phyloP scores from a whole-genome alignment of 2,888 invertebrate genomes.

The Clostera curtula region DNA sequence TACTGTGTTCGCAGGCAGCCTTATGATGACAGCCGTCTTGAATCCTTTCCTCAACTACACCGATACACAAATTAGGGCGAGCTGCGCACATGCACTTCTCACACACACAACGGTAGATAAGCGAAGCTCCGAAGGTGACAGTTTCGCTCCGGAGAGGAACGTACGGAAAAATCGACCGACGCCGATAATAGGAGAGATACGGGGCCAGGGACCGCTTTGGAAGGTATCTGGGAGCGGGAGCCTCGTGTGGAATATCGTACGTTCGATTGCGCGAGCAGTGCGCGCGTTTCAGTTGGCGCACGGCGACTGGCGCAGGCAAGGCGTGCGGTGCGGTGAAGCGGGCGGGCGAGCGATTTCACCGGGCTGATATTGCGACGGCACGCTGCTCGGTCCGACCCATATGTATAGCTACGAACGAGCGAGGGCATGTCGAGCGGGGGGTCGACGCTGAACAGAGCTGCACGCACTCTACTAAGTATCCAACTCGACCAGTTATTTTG shows the following conservation, averaged over 20 bases:
- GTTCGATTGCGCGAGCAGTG: conserved; percentile 70
- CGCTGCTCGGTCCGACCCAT: conserved; percentile 62
- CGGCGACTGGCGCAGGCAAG: conserved; percentile 73
- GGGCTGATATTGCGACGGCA: conserved; percentile 73
- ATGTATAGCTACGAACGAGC: conserved; percentile 60
- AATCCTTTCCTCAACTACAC: conserved; percentile 52
- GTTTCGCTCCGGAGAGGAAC: conserved; percentile 30
- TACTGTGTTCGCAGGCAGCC: conserved; percentile 72
- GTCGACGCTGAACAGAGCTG: conserved; percentile 49
- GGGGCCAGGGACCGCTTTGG: conserved; percentile 33
- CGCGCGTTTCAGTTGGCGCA: conserved; percentile 75
- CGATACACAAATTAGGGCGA: conserved; percentile 50
- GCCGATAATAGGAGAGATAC: conserved; percentile 37
- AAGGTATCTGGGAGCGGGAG: conserved; percentile 47
- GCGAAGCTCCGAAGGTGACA: conserved; percentile 26
- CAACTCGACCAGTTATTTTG: conserved; percentile 54
- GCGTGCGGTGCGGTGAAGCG: conserved; percentile 66
- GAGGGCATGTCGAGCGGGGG: conserved; percentile 64
- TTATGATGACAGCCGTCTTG: conserved; percentile 73
- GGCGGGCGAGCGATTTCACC: conserved; percentile 74
- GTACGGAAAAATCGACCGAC: conserved; percentile 37
- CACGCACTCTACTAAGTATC: conserved; percentile 56
- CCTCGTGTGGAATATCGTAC: conserved; percentile 53
- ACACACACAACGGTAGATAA: conserved; percentile 32
- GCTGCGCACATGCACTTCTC: conserved; percentile 54